phyloP scores from a whole-genome alignment of 1,140 invertebrate species.

The Stegodyphus dumicola region DNA sequence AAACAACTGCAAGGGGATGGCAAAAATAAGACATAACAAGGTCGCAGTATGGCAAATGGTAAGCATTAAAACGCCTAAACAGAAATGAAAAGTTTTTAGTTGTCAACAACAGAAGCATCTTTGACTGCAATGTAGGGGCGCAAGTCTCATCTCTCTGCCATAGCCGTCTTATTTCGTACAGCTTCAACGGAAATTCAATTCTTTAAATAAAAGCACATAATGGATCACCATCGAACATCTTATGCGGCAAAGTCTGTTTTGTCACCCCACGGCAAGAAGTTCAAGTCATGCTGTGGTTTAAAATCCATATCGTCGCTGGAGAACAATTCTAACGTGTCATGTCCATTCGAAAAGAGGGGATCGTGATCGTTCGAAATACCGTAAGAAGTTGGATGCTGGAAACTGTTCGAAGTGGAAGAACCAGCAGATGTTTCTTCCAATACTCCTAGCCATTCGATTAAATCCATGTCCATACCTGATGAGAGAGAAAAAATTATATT shows the following conservation, averaged over 20 bases:
- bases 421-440: neutral
- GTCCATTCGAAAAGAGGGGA: slow-evolving; percentile 33
- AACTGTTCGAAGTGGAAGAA: slow-evolving; percentile 16
- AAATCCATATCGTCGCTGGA: slow-evolving; percentile 58
- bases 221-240: neutral
- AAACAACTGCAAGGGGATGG: too few species aligned
- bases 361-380: slow-evolving; percentile 27
- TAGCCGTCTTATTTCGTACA: too few species aligned
- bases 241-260: slow-evolving; percentile 31
- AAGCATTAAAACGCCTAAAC: too few species aligned
- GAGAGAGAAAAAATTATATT: neutral
- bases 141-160: too few species aligned
- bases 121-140: too few species aligned
- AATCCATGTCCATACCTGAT: slow-evolving; percentile 41
- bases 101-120: too few species aligned
- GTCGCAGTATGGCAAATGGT: too few species aligned
- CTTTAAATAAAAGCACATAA: too few species aligned
- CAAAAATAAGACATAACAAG: too few species aligned
- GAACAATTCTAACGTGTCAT: slow-evolving; percentile 55
- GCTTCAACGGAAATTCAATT: too few species aligned
- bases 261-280: slow-evolving; percentile 41
- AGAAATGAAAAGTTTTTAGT: too few species aligned
- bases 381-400: slow-evolving; percentile 25
- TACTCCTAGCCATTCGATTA: slow-evolving; percentile 36
- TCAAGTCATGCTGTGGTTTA: slow-evolving; percentile 30